Conservation (phyloP, 2,113 vertebrate genomes). For the Cynoglossus semilaevis region DNA sequence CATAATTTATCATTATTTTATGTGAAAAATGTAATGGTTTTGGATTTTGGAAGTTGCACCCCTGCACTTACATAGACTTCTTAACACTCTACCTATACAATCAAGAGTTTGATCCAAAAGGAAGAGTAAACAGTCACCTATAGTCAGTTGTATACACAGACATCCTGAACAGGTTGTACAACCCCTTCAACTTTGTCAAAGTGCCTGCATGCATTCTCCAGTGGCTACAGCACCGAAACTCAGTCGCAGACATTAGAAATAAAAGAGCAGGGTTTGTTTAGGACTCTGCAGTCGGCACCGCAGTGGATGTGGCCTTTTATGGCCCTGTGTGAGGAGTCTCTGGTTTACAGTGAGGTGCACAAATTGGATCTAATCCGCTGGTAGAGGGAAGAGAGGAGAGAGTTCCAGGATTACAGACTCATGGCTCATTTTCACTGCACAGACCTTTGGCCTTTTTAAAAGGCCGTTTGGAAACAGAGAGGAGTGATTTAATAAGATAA, state of each 20-base stretch:
- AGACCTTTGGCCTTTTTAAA: slow-evolving; percentile 30
- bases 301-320: slow-evolving; percentile 24
- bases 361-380: slow-evolving; percentile 35
- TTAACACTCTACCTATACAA: too few relatives aligned
- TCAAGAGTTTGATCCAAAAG: too few relatives aligned
- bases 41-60: too few relatives aligned
- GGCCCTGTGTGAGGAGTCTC: slow-evolving; percentile 11
- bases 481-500: slow-evolving; percentile 10
- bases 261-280: slow-evolving; percentile 17
- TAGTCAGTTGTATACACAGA: too few relatives aligned
- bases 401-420: slow-evolving; percentile 14
- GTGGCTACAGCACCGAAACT: too few relatives aligned
- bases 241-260: slow-evolving; percentile 13
- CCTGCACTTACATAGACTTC: too few relatives aligned
- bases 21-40: too few relatives aligned
- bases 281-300: not conserved
- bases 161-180: too few relatives aligned
- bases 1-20: too few relatives aligned
- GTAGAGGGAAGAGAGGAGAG: slow-evolving; percentile 9
- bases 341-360: slow-evolving; percentile 3
- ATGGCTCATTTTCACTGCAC: slow-evolving; percentile 34
- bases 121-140: too few relatives aligned
- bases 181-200: too few relatives aligned
- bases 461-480: slow-evolving; percentile 31
- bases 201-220: too few relatives aligned